These are phyloP conservation scores for Scyliorhinus canicula DNA, from an alignment of 2,797 vertebrate genomes.

Conservation along the genomic window DNA sequence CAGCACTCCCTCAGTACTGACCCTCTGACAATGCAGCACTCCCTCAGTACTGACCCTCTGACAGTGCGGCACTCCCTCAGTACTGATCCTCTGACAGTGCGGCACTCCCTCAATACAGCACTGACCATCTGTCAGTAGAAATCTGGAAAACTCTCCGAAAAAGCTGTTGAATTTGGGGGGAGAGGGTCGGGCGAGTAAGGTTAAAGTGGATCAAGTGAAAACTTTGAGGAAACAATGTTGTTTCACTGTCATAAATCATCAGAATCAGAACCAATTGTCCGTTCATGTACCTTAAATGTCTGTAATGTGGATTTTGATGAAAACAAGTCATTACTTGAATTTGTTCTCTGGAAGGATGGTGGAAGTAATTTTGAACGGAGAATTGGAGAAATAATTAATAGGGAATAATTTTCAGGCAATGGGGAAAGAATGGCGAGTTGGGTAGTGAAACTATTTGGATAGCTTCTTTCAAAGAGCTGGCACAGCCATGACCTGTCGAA, in stretches of 20 bases:
- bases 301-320: neutral
- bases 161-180: neutral
- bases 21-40: no score
- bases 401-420: neutral
- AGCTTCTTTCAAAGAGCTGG: neutral
- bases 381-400: neutral
- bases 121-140: neutral
- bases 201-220: neutral
- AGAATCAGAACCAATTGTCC: neutral
- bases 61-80: no score
- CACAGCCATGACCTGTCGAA: neutral
- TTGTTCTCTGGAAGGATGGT: neutral
- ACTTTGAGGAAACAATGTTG: neutral
- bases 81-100: neutral
- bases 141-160: neutral
- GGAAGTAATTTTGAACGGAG: neutral
- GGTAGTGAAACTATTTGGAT: neutral
- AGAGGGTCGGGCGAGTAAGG: neutral
- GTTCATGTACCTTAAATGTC: neutral
- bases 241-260: neutral
- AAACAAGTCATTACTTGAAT: neutral
- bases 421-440: neutral
- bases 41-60: no score
- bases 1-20: no score
- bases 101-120: neutral